A percentile compares a stretch with the other conserved stretches of the same genome.
These are phyloP conservation scores for Pantherophis guttatus DNA, from an alignment of 2,113 vertebrate species.

Conservation along the genomic window DNA sequence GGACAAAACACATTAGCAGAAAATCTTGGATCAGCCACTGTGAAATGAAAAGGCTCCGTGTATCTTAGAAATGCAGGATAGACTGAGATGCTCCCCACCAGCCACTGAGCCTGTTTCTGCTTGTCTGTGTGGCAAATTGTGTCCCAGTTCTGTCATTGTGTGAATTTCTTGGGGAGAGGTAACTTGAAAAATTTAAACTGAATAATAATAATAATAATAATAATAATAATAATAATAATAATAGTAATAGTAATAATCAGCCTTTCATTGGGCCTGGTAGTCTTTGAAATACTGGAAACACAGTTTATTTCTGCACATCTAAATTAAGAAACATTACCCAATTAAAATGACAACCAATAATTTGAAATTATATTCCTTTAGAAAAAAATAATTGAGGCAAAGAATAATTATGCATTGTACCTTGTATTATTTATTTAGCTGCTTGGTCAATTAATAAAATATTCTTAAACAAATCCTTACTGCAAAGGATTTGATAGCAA, in stretches of 20 bases:
- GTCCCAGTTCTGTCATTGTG: not conserved
- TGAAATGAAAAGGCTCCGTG: not conserved
- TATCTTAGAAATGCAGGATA: slow-evolving; percentile 23
- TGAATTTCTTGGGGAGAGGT: not conserved
- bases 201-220: not conserved
- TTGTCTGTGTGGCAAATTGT: not conserved
- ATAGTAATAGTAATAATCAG: not conserved
- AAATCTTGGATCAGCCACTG: not conserved
- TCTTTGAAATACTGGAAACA: not conserved
- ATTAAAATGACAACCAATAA: no score
- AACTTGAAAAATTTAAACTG: not conserved
- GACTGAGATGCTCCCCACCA: not conserved
- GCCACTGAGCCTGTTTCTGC: not conserved
- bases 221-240: not conserved
- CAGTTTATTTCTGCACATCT: not conserved
- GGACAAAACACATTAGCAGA: not conserved
- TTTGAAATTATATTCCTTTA: not conserved
- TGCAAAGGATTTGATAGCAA: not conserved
- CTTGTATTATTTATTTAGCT: not conserved
- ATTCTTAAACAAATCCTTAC: not conserved
- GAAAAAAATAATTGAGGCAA: not conserved
- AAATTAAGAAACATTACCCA: not conserved
- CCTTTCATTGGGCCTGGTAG: not conserved
- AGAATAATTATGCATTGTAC: not conserved
- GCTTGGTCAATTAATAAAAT: not conserved